Evolutionary conservation across 1,140 invertebrate genomes (phyloP), one percentile per base, ranked within the genome.

Genomic region (Globodera ellingtonae): DNA sequence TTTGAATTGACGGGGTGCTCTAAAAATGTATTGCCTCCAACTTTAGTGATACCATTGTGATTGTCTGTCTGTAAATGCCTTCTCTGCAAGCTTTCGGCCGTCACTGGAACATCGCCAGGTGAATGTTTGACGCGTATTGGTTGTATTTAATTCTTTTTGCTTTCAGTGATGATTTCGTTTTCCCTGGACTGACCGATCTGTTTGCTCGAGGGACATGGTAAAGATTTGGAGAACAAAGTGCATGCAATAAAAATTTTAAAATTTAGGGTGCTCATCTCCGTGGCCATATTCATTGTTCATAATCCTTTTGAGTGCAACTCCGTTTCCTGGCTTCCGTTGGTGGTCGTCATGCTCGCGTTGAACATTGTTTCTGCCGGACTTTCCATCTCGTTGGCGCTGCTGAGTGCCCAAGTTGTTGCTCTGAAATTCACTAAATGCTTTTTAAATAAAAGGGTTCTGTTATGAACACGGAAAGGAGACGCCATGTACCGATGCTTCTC

Each of bases 91-190:
- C 85, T 47, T 87, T 87, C 72, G 85, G 84, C 18, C 79, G 86
- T 9, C 79, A 82, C 56, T 87, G 86, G 86, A 86, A 83, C 69
- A 86, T 87, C 47, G 83, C 81, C 18, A 84, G 86, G 87, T 80
- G 79, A 82, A 47, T 80, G 79, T 66, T 66, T 18, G n/a, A 9
- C 0, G 6, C n/a, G 15, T 44, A n/a, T 35, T 44, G 18, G 44
- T 21, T 24, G 44, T 18, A 10, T 6, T 1, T 74, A 47, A 65
- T 77, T 6, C 9, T 65, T 62, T 35, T 18, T 13, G 50, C 13
- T 52, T 78, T 50, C 8, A 71, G 65, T 78, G 78, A 81, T 74
- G 85, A 86, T 74, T 87, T 87, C 75, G 86, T 88, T 13, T 87
- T 88, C 67, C 86, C 86, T 15, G 83, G 79, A 10, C 79, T 88